Evolutionary conservation across 2,797 vertebrate genomes (phyloP), one percentile per base, ranked within the genome.

Genomic region (Tangara arthus): DNA sequence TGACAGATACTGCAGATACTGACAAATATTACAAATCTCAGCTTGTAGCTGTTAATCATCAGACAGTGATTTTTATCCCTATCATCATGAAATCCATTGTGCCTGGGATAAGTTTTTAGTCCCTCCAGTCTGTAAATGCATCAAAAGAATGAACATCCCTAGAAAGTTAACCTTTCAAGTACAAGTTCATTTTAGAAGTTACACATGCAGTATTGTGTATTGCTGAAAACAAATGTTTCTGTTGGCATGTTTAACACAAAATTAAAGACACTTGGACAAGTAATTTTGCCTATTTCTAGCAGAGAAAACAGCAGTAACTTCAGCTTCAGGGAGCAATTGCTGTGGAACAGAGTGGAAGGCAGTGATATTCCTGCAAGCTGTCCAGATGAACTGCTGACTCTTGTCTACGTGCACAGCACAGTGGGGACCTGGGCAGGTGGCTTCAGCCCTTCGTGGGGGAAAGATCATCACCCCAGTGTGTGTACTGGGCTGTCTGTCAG

Each of bases 171-270:
- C 6, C 26, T 28, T 75, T 12, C 3, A 76, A 18, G 60, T 90
- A 32, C 68, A 52, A 78, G 65, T 72, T 89, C 24, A 50, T 70
- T 92, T 91, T 35, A 83, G 47, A 85, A 61, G 15, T 76, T 50
- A 53, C 18, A 27, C 8, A 11, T 23, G 19, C 9, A n/a, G 8
- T 72, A 52, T 70, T 89, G 64, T 81, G 34, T 91, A 7, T 78
- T 85, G 49, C n/a, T 60, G 65, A 61, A 83, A 82, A 47, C 6
- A 56, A 37, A 55, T 47, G 24, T 41, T 52, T 93, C 73, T 81
- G 14, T 61, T 47, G 12, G 15, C 78, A 21, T 75, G 52, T 85
- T 94, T 85, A 73, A 77, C 39, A 79, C 39, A 28, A 87, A 90
- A 69, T 73, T 68, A 71, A 68, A 56, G 59, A 26, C 32, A 71